Evolutionary conservation across 1,140 invertebrate genomes (phyloP).

Genomic region (Olivierus martensii): DNA sequence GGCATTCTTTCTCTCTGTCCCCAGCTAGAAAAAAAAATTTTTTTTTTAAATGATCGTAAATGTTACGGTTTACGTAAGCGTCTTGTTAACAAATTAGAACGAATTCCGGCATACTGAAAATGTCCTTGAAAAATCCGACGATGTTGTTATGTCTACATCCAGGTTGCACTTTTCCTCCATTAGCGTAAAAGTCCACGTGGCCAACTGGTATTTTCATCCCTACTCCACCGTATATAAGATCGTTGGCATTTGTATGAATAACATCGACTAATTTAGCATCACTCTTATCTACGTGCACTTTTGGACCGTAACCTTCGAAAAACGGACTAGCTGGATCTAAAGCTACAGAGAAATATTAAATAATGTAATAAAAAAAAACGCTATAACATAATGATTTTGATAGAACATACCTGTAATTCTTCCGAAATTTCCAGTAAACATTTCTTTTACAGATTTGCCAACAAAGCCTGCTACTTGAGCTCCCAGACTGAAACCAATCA

Average conservation of each 20-base stretch:
- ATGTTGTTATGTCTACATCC: constrained; percentile 8
- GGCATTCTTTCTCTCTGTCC: constrained; percentile 41
- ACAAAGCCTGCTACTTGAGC: constrained; percentile 44
- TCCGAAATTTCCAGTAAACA: constrained; percentile 1
- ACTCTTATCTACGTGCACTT: constrained; percentile 39
- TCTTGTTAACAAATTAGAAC: not conserved
- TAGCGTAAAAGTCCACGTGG: constrained; percentile 42
- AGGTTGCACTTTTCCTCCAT: constrained; percentile 45
- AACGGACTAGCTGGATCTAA: constrained; percentile 55
- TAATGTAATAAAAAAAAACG: not conserved
- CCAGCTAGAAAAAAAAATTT: constrained; percentile 41
- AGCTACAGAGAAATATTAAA: constrained; percentile 26
- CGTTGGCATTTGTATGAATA: constrained; percentile 47
- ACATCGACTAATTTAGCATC: constrained; percentile 58
- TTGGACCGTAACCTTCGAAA: constrained; percentile 37
- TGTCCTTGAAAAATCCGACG: constrained; percentile 3
- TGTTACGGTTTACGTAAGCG: no score
- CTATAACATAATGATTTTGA: not conserved
- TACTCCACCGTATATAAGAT: constrained; percentile 12
- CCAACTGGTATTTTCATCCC: constrained; percentile 16
- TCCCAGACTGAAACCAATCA: constrained; percentile 46
- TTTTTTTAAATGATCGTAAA: no score
- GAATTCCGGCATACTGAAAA: not conserved
- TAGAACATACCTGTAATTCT: constrained; percentile 14
- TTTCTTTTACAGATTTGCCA: constrained; percentile 27